A percentile compares a stretch with the other conserved stretches of the same genome.
phyloP scores from a whole-genome alignment of 2,888 invertebrate genomes.

The Leucophenga montana region DNA sequence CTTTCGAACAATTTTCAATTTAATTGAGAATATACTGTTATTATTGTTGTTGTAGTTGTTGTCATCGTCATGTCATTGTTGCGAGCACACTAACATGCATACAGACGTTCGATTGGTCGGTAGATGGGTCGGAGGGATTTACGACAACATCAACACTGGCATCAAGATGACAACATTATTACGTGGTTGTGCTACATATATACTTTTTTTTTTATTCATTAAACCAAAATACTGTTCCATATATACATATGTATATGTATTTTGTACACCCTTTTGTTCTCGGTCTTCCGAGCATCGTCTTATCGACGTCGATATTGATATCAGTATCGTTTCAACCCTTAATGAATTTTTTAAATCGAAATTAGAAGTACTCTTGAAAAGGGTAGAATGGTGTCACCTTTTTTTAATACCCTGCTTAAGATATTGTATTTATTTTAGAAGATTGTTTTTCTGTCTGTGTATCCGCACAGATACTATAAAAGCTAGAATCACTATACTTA shows the following conservation, averaged over 20 bases:
- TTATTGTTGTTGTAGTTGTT: slow-evolving; percentile 32
- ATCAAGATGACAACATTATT: slow-evolving; percentile 63
- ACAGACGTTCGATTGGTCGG: slow-evolving; percentile 20
- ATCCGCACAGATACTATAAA: no score
- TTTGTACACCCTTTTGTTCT: slow-evolving; percentile 8
- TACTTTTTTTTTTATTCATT: slow-evolving; percentile 53
- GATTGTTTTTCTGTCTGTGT: neutral
- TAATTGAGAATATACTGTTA: slow-evolving; percentile 56
- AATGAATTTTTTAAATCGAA: neutral
- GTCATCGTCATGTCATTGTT: slow-evolving; percentile 40
- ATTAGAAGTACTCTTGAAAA: no score
- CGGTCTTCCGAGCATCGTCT: slow-evolving; percentile 47
- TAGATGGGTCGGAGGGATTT: slow-evolving; percentile 13
- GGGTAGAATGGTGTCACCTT: no score
- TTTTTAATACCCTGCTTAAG: no score
- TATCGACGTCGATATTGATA: slow-evolving; percentile 49
- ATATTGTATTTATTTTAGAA: no score
- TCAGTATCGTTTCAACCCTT: slow-evolving; percentile 25
- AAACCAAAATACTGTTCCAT: slow-evolving; percentile 31
- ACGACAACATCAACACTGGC: slow-evolving; percentile 38
- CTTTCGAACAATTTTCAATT: slow-evolving; percentile 48
- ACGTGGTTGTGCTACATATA: slow-evolving; percentile 64
- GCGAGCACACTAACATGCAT: slow-evolving; percentile 36
- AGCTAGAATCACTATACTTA: no score
- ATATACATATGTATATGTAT: neutral